phyloP scores from a whole-genome alignment of 2,888 invertebrate species.

The Pocota personata region DNA sequence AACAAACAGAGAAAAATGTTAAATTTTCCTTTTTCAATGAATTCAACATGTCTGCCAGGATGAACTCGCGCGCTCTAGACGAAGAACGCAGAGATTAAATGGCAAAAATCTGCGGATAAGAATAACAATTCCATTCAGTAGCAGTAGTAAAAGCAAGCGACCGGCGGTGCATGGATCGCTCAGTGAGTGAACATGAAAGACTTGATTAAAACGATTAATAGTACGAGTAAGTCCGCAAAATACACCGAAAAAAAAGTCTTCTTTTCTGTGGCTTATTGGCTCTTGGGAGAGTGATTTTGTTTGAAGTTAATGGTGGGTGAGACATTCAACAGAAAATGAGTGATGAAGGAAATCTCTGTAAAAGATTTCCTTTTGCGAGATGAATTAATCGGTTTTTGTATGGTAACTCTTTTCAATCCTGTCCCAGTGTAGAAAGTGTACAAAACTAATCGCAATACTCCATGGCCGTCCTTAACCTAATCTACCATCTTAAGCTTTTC shows the following conservation, averaged over 20 bases:
- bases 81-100: constrained; percentile 53
- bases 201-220: constrained; percentile 56
- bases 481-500: too few species aligned
- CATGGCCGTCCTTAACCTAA: too few species aligned
- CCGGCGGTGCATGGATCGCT: background rate
- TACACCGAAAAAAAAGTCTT: background rate
- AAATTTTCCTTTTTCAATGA: constrained; percentile 60
- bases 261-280: constrained; percentile 1
- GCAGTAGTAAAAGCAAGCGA: constrained; percentile 1
- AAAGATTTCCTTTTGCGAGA: background rate
- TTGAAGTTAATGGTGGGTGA: background rate
- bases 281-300: background rate
- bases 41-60: constrained; percentile 46
- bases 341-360: background rate
- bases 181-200: constrained; percentile 37
- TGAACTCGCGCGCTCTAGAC: background rate
- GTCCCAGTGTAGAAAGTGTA: too few species aligned
- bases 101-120: constrained; percentile 61
- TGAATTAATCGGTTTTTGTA: background rate
- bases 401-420: too few species aligned
- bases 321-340: background rate
- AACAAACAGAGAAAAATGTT: constrained; percentile 59
- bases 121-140: constrained; percentile 44
- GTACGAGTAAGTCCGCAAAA: constrained; percentile 14
- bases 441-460: too few species aligned